Evolutionary conservation across 2,797 vertebrate species (phyloP).

Genomic region (Lacerta viridis): DNA sequence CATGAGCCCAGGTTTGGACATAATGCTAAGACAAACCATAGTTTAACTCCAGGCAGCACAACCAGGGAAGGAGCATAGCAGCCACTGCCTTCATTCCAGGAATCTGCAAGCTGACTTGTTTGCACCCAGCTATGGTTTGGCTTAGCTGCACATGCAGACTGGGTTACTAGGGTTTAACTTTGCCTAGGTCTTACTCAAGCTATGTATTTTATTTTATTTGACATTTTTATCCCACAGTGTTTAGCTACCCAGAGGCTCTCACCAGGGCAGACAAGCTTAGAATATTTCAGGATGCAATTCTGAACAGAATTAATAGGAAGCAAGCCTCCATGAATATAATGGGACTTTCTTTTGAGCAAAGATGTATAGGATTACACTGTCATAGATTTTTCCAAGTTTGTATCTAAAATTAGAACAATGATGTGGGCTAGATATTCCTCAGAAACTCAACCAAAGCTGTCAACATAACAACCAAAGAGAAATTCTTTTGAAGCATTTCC

Average conservation of each 20-base stretch:
- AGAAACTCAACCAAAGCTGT: not conserved
- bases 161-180: not conserved
- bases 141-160: too few relatives aligned
- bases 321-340: not conserved
- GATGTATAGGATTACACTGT: not conserved
- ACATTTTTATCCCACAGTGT: not conserved
- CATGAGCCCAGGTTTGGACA: too few relatives aligned
- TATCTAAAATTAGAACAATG: not conserved
- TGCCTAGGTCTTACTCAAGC: not conserved
- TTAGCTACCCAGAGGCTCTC: not conserved
- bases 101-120: too few relatives aligned
- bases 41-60: too few relatives aligned
- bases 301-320: not conserved
- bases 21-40: too few relatives aligned
- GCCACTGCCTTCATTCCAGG: too few relatives aligned
- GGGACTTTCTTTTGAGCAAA: not conserved
- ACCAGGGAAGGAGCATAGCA: too few relatives aligned
- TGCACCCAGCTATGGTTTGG: too few relatives aligned
- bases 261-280: not conserved
- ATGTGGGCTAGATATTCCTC: not conserved
- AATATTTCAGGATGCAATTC: not conserved
- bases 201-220: not conserved
- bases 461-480: too few relatives aligned
- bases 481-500: not conserved
- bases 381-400: not conserved